Evolutionary conservation across 2,113 vertebrate species (phyloP).

Genomic region (Dermatemys mawii): DNA sequence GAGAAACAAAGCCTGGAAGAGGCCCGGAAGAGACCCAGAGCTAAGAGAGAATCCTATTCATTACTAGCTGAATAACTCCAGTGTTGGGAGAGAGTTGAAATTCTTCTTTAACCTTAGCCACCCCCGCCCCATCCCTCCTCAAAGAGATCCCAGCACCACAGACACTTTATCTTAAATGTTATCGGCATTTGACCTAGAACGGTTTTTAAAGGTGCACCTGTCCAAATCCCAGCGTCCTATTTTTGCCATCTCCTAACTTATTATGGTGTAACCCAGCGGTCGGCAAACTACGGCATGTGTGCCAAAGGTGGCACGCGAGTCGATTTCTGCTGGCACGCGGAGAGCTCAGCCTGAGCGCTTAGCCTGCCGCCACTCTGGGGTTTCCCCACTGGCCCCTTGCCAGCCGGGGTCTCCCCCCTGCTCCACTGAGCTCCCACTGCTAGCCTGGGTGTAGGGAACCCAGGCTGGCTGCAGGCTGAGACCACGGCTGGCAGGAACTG

Average conservation of each 20-base stretch:
- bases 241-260: not conserved
- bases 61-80: not conserved
- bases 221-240: not conserved
- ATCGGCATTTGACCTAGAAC: constrained; percentile 10
- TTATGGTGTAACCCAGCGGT: no score
- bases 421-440: no score
- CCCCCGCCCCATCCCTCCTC: not conserved
- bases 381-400: no score
- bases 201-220: not conserved
- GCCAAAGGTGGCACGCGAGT: no score
- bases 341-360: no score
- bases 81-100: not conserved
- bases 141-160: not conserved
- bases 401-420: no score
- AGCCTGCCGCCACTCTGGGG: no score
- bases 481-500: no score
- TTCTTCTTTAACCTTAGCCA: not conserved
- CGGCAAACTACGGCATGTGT: no score
- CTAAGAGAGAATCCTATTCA: not conserved
- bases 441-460: no score
- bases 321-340: no score
- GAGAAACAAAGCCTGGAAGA: not conserved
- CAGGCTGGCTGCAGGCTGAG: no score
- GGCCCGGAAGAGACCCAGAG: not conserved
- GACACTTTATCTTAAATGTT: not conserved